Evolutionary conservation across 2,113 vertebrate genomes (phyloP).

Genomic region (Cynocephalus volans): DNA sequence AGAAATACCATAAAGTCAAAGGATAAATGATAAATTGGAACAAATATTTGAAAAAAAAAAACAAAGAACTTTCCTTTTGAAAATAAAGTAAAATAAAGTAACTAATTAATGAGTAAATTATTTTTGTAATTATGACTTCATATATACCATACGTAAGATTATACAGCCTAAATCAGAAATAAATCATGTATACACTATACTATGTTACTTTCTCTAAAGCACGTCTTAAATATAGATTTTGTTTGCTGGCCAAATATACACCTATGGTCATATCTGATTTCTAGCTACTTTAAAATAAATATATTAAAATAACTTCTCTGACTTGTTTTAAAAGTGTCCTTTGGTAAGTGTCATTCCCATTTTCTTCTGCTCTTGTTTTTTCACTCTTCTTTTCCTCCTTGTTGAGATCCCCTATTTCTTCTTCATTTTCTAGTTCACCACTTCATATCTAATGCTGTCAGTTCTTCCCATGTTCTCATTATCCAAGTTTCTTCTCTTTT

Average conservation of each 20-base stretch:
- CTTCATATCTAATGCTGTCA: not conserved
- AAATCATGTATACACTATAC: not conserved
- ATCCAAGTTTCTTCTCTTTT: not conserved
- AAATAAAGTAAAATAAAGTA: constrained; percentile 57
- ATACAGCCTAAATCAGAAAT: not conserved
- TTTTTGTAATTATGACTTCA: constrained; percentile 42
- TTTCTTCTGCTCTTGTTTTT: constrained; percentile 22
- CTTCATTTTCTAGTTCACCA: not conserved
- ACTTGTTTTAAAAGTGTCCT: not conserved
- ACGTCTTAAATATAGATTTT: constrained; percentile 24
- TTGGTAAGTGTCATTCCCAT: not conserved
- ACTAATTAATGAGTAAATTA: constrained; percentile 21
- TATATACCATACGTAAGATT: constrained; percentile 20
- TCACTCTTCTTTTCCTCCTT: not conserved
- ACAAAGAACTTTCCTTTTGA: constrained; percentile 71
- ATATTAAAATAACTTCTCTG: not conserved
- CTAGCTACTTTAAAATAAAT: constrained; percentile 44
- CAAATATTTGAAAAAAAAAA: not conserved
- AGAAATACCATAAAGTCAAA: not conserved
- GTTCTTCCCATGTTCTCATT: not conserved
- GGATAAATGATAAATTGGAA: not conserved
- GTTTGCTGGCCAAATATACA: constrained; percentile 21
- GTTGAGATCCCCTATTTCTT: not conserved
- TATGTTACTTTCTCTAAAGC: constrained; percentile 56
- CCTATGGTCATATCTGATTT: not conserved